Percentiles rank a stretch among this genome's conserved stretches.
Evolutionary conservation across 2,888 invertebrate genomes (phyloP).

Genomic region (Drosophila picticornis): DNA sequence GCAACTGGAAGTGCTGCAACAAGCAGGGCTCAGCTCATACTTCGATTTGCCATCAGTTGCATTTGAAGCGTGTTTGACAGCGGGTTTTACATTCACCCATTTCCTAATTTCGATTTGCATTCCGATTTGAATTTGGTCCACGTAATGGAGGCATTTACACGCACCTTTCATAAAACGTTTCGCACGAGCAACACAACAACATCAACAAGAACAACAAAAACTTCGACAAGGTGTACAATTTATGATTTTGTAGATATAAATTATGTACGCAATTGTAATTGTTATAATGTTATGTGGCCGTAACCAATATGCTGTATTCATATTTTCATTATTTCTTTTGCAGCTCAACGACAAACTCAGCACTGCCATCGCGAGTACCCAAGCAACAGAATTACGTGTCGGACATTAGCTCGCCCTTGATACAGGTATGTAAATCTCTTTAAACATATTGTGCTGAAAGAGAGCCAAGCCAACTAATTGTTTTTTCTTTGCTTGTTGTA

Average conservation of each 20-base stretch:
- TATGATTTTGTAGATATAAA: conserved; percentile 14
- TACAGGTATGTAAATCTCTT: conserved; percentile 79
- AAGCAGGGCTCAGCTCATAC: conserved; percentile 20
- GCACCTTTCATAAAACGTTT: conserved; percentile 67
- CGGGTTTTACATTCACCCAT: conserved; percentile 2
- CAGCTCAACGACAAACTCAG: conserved; percentile 86
- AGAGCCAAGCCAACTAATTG: background rate
- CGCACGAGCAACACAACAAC: conserved; percentile 43
- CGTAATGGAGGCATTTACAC: conserved; percentile 66
- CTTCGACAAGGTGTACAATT: conserved; percentile 41
- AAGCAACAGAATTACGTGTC: conserved; percentile 88
- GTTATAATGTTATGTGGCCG: background rate
- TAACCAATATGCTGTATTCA: background rate
- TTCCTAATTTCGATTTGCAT: background rate
- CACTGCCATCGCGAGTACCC: conserved; percentile 83
- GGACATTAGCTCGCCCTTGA: conserved; percentile 96
- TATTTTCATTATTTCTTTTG: conserved; percentile 28
- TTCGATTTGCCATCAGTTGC: conserved; percentile 27
- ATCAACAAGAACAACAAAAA: conserved; percentile 54
- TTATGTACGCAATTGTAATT: background rate
- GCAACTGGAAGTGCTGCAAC: background rate
- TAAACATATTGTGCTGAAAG: background rate
- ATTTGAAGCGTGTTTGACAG: conserved; percentile 44
- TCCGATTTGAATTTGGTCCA: background rate
- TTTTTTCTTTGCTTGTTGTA: background rate